Conservation (phyloP, 2,888 invertebrate species). For the Pristionchus japonicus region DNA sequence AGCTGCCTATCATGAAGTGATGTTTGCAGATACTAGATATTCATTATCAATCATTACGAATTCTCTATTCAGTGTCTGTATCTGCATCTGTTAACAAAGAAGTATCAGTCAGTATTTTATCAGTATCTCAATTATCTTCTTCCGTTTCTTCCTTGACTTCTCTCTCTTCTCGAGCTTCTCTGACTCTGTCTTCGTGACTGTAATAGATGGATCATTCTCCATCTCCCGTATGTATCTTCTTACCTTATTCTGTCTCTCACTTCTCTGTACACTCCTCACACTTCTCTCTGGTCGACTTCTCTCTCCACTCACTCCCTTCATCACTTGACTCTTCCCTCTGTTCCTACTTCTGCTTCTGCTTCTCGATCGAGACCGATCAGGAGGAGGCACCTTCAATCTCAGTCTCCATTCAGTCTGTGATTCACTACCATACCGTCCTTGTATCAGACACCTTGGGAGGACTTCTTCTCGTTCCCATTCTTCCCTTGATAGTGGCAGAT, state of each 20-base stretch:
- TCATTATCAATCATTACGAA: neutral
- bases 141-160: neutral
- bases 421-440: neutral
- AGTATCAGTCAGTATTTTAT: neutral
- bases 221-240: neutral
- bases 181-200: neutral
- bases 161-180: neutral
- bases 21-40: neutral
- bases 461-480: neutral
- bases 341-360: neutral
- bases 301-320: neutral
- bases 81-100: neutral
- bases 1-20: neutral
- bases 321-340: neutral
- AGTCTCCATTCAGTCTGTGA: neutral
- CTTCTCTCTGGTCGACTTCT: neutral
- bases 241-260: neutral
- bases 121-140: neutral
- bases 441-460: slow-evolving; percentile 25
- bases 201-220: neutral
- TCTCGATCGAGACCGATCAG: slow-evolving; percentile 2
- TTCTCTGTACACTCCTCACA: slow-evolving; percentile 14
- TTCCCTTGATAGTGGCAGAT: neutral
- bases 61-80: neutral
- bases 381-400: neutral